phyloP scores from a whole-genome alignment of 2,113 vertebrate species.

The Speoplatyrhinus poulsoni region DNA sequence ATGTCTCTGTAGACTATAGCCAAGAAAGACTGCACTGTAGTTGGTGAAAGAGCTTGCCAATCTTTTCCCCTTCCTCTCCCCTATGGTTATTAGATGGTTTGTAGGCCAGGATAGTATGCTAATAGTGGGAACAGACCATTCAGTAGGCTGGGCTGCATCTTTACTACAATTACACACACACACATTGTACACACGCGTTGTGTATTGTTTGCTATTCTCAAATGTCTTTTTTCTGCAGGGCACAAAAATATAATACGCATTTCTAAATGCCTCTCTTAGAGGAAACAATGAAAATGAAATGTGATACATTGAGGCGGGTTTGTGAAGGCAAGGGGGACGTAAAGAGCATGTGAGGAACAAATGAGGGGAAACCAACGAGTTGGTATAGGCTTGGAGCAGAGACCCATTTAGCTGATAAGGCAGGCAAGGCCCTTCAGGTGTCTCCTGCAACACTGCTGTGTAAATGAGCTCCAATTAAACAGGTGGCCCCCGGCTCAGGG shows the following conservation, averaged over 20 bases:
- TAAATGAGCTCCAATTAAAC: conserved; percentile 82
- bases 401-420: conserved; percentile 72
- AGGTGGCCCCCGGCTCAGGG: conserved; percentile 68
- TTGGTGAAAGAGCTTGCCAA: too few relatives aligned
- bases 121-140: too few relatives aligned
- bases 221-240: background rate
- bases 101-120: too few relatives aligned
- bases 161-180: too few relatives aligned
- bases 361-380: conserved; percentile 29
- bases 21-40: too few relatives aligned
- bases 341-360: conserved; percentile 36
- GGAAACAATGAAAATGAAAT: background rate
- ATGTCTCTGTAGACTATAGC: too few relatives aligned
- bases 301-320: background rate
- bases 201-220: background rate
- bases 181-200: background rate
- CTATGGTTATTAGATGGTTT: too few relatives aligned
- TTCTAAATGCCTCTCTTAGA: background rate
- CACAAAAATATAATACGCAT: too few relatives aligned
- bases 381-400: conserved; percentile 37
- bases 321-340: background rate
- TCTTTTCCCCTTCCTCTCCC: too few relatives aligned
- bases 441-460: conserved; percentile 73
- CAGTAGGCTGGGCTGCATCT: too few relatives aligned
- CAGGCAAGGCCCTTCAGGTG: conserved; percentile 75